These are phyloP conservation scores for Tipula vernalis DNA, from an alignment of 2,888 invertebrate species.

Conservation along the genomic window DNA sequence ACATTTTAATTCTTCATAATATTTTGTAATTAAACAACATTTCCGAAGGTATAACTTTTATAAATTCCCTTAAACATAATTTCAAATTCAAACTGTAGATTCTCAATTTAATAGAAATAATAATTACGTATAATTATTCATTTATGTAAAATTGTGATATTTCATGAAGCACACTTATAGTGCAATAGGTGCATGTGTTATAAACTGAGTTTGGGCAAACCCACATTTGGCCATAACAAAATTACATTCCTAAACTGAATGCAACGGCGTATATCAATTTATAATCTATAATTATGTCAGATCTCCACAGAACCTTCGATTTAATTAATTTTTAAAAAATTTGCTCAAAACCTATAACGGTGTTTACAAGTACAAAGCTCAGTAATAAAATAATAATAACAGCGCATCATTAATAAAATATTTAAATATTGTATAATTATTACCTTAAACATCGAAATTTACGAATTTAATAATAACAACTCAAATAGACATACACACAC, in stretches of 20 bases:
- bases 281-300: neutral
- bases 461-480: neutral
- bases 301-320: neutral
- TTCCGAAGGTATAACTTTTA: neutral
- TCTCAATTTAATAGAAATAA: neutral
- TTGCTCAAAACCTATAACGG: neutral
- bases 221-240: neutral
- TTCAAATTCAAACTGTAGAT: neutral
- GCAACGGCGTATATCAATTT: no score
- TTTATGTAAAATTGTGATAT: neutral
- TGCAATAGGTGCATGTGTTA: neutral
- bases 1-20: no score
- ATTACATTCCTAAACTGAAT: neutral
- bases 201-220: neutral
- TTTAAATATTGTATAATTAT: neutral
- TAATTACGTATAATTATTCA: neutral
- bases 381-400: neutral
- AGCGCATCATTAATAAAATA: neutral
- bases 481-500: neutral
- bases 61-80: neutral
- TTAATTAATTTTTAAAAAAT: neutral
- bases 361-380: neutral
- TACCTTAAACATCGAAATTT: slow-evolving; percentile 4
- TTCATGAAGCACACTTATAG: neutral
- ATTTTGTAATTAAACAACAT: no score